Percentiles rank a stretch among this genome's conserved stretches.
Evolutionary conservation across 2,797 vertebrate genomes (phyloP).

Genomic region (Sebastes trivittatus): DNA sequence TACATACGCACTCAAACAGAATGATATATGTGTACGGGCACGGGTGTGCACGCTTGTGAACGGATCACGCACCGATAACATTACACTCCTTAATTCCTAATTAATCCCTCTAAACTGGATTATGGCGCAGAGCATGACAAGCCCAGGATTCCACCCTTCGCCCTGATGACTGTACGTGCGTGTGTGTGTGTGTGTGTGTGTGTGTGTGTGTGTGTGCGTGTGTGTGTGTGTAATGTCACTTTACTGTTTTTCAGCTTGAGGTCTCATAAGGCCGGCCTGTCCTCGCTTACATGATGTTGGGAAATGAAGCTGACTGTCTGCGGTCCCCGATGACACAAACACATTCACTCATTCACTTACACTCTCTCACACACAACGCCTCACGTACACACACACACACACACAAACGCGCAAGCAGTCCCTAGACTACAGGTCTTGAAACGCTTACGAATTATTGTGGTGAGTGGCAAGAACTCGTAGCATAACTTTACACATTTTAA

Average conservation of each 20-base stretch:
- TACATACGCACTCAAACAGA: constrained; percentile 59
- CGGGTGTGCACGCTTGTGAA: constrained; percentile 37
- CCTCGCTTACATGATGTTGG: constrained; percentile 65
- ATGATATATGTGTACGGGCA: constrained; percentile 37
- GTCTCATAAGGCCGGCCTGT: constrained; percentile 64
- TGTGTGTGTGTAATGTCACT: constrained; percentile 15
- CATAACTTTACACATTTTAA: constrained; percentile 70
- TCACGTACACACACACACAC: background rate
- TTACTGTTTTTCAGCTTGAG: constrained; percentile 49
- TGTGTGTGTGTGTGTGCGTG: background rate
- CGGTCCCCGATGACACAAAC: constrained; percentile 53
- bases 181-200: background rate
- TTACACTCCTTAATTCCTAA: constrained; percentile 84
- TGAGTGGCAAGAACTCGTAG: constrained; percentile 51
- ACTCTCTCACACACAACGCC: background rate
- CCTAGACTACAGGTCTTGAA: constrained; percentile 51
- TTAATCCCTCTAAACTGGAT: constrained; percentile 83
- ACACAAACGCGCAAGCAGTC: constrained; percentile 18
- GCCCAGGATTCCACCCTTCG: constrained; percentile 58
- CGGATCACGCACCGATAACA: constrained; percentile 76
- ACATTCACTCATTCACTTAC: background rate
- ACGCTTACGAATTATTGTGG: constrained; percentile 66
- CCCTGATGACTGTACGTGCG: constrained; percentile 21
- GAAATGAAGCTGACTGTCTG: constrained; percentile 65
- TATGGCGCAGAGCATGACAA: constrained; percentile 70